Percentiles rank a stretch among this genome's conserved stretches.
Conservation (phyloP, 2,797 vertebrate species). For the Falco berigora region DNA sequence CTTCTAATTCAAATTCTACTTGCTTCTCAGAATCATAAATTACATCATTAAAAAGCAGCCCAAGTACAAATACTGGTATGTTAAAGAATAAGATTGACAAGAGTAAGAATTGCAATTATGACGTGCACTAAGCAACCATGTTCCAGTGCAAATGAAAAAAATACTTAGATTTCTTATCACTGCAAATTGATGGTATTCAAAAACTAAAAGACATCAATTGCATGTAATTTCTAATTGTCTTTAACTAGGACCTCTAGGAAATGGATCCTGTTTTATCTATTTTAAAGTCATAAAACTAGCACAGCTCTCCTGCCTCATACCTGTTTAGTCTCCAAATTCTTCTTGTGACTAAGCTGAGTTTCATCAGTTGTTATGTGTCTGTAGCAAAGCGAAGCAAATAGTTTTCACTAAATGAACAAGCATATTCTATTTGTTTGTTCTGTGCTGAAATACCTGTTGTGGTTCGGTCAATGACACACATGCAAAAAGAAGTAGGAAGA, state of each 20-base stretch:
- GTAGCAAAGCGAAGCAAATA: background rate
- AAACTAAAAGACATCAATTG: background rate
- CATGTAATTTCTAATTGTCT: background rate
- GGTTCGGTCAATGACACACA: background rate
- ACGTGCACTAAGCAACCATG: background rate
- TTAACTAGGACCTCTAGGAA: background rate
- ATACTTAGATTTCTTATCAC: background rate
- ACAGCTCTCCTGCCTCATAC: background rate
- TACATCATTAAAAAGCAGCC: background rate
- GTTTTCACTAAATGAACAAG: background rate
- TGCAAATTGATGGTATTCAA: background rate
- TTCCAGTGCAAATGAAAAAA: background rate
- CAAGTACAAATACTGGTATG: background rate
- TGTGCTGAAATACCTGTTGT: background rate
- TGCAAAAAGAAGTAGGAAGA: background rate
- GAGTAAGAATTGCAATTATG: background rate
- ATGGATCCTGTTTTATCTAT: background rate
- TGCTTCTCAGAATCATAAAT: background rate
- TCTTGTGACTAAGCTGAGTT: background rate
- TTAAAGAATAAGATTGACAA: background rate
- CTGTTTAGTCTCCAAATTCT: background rate
- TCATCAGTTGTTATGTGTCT: background rate
- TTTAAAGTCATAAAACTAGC: background rate
- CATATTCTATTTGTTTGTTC: background rate
- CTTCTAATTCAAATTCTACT: background rate